Conservation (phyloP, 2,113 vertebrate genomes). For the Raja brachyura region DNA sequence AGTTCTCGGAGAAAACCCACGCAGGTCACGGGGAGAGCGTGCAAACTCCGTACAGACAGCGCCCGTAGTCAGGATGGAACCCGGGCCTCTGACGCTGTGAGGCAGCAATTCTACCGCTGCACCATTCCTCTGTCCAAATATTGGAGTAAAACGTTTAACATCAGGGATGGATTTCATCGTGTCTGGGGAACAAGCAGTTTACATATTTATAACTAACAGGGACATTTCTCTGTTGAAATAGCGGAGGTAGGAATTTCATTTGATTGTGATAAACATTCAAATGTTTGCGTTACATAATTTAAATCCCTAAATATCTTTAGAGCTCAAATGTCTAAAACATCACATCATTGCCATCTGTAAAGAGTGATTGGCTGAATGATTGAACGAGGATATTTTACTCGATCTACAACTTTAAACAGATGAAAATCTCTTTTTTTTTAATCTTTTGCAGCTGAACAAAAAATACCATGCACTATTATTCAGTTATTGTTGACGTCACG, state of each 20-base stretch:
- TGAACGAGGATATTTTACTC: neutral
- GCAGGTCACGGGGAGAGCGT: no score
- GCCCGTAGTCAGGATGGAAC: no score
- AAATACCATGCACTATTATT: neutral
- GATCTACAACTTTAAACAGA: no score
- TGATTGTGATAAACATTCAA: neutral
- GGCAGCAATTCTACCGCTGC: no score
- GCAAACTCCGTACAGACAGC: no score
- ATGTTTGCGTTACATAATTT: neutral
- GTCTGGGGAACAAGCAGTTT: neutral
- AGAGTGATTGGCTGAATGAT: neutral
- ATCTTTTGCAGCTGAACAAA: neutral
- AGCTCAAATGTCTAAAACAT: neutral
- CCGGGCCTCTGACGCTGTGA: no score
- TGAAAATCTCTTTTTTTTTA: neutral
- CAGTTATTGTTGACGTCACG: neutral
- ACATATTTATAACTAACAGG: neutral
- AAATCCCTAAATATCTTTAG: neutral
- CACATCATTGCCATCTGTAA: neutral
- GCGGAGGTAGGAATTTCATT: neutral
- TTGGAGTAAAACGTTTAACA: neutral
- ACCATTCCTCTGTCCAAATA: neutral
- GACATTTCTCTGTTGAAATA: neutral
- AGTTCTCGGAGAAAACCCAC: no score
- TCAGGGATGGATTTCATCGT: neutral